These are phyloP conservation scores for Phortica variegata DNA, from an alignment of 1,140 invertebrate genomes.

Conservation along the genomic window DNA sequence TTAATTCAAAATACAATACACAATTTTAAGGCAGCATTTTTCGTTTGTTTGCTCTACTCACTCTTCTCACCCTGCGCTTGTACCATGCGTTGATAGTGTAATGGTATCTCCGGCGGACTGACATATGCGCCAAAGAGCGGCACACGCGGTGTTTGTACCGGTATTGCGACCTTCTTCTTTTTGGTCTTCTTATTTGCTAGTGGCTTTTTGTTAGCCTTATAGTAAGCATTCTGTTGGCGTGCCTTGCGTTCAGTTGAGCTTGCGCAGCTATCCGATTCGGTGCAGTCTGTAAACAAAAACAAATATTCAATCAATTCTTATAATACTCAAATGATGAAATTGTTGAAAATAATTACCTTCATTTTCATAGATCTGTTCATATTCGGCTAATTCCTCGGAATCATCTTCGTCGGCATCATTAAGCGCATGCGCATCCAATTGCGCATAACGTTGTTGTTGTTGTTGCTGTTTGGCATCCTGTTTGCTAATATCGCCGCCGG, in stretches of 20 bases:
- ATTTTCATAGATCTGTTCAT: slow-evolving; percentile 56
- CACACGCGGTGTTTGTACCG: slow-evolving; percentile 82
- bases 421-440: slow-evolving; percentile 69
- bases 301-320: not conserved
- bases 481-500: slow-evolving; percentile 18
- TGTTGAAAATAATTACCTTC: slow-evolving; percentile 58
- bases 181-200: slow-evolving; percentile 76
- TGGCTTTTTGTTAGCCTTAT: slow-evolving; percentile 69
- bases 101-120: slow-evolving; percentile 53
- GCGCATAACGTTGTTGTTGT: slow-evolving; percentile 50
- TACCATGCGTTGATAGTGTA: slow-evolving; percentile 53
- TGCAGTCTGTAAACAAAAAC: slow-evolving; percentile 64
- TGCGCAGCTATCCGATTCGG: slow-evolving; percentile 83
- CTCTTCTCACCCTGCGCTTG: slow-evolving; percentile 44
- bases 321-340: not conserved
- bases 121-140: slow-evolving; percentile 65
- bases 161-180: slow-evolving; percentile 75
- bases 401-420: slow-evolving; percentile 77
- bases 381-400: slow-evolving; percentile 55
- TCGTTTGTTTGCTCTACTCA: not conserved
- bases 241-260: slow-evolving; percentile 65
- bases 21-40: slow-evolving; percentile 12
- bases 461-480: slow-evolving; percentile 40
- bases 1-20: slow-evolving; percentile 56
- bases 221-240: slow-evolving; percentile 65